phyloP scores from a whole-genome alignment of 2,113 vertebrate species.

The Piaya cayana region DNA sequence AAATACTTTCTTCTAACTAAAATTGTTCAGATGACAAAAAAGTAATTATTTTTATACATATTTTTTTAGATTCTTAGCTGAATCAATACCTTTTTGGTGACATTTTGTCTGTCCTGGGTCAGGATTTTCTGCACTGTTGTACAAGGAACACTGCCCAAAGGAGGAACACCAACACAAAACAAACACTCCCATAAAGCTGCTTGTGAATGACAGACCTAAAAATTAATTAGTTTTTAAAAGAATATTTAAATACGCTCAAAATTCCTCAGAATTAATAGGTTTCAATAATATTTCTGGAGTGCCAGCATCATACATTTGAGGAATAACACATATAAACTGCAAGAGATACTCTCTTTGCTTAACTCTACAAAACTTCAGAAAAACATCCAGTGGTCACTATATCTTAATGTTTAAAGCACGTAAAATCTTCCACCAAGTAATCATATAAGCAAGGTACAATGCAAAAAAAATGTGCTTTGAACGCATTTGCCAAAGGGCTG shows the following conservation, averaged over 20 bases:
- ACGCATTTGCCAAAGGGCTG: not conserved
- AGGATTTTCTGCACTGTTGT: accelerated
- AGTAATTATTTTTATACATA: not conserved
- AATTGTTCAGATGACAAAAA: not conserved
- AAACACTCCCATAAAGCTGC: not conserved
- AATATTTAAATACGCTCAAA: not conserved
- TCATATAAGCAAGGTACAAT: not conserved
- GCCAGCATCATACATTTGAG: not conserved
- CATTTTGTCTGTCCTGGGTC: not conserved
- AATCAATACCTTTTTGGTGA: not conserved
- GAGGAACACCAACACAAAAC: not conserved
- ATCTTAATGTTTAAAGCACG: not conserved
- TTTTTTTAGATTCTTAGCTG: not conserved
- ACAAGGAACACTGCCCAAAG: not conserved
- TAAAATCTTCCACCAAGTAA: not conserved
- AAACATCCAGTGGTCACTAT: not conserved
- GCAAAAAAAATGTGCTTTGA: not conserved
- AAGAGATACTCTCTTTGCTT: not conserved
- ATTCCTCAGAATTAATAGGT: not conserved
- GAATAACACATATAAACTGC: not conserved
- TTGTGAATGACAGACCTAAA: not conserved
- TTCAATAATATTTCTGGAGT: not conserved
- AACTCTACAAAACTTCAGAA: not conserved
- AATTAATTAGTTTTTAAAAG: not conserved
- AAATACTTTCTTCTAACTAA: not conserved